phyloP scores from a whole-genome alignment of 2,797 vertebrate genomes.

The Arremon aurantiirostris region DNA sequence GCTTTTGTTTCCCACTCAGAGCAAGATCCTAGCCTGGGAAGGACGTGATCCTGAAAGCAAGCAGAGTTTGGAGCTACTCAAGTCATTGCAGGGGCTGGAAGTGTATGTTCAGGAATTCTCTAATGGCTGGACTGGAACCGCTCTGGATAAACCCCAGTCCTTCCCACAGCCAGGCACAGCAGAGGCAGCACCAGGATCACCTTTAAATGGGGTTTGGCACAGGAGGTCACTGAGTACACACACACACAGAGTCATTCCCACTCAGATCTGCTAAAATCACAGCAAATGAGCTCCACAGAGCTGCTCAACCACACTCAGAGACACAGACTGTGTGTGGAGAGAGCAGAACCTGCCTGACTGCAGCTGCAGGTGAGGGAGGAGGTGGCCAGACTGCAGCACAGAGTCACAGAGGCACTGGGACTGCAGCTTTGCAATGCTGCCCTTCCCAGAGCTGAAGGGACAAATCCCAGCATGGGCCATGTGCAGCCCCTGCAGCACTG shows the following conservation, averaged over 20 bases:
- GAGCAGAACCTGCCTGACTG: not conserved
- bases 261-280: not conserved
- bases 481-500: not conserved
- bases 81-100: not conserved
- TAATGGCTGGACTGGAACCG: not conserved
- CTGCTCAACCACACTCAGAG: not conserved
- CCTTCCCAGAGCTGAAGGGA: not conserved
- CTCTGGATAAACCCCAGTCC: not conserved
- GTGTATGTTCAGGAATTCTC: fast-evolving
- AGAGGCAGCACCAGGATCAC: not conserved
- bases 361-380: not conserved
- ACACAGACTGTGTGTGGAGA: not conserved
- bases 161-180: not conserved
- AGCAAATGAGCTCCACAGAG: not conserved
- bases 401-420: not conserved
- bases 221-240: not conserved
- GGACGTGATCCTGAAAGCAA: not conserved
- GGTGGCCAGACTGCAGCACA: not conserved
- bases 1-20: not conserved
- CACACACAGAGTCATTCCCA: not conserved
- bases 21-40: not conserved
- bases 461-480: conserved; percentile 36
- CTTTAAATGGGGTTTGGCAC: not conserved
- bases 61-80: not conserved
- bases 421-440: not conserved